Evolutionary conservation across 2,888 invertebrate genomes (phyloP).

Genomic region (Sinodicranocentrus sp.): DNA sequence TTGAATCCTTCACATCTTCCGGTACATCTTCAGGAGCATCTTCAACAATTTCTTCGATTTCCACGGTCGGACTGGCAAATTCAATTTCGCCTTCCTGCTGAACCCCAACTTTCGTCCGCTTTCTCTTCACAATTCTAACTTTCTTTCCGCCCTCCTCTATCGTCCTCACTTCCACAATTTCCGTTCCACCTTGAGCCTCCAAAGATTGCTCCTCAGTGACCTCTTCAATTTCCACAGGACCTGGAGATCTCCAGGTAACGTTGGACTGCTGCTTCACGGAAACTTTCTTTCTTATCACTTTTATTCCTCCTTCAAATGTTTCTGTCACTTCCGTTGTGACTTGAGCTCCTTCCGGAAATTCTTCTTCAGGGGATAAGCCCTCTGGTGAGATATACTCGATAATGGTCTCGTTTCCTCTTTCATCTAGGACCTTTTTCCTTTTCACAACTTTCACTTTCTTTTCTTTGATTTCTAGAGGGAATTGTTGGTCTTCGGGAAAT

Average conservation of each 20-base stretch:
- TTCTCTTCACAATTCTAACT: background rate
- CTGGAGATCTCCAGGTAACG: background rate
- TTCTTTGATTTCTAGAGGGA: background rate
- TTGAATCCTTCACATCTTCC: background rate
- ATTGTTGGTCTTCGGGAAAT: too few species aligned
- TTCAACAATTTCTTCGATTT: constrained; percentile 4
- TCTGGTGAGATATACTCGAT: constrained; percentile 13
- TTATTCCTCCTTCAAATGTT: background rate
- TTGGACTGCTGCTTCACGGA: background rate
- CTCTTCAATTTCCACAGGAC: background rate
- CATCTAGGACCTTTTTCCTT: background rate
- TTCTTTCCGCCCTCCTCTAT: background rate
- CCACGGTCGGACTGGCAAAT: background rate
- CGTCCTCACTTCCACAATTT: background rate
- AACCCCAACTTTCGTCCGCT: background rate
- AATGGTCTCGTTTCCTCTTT: background rate
- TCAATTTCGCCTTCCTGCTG: background rate
- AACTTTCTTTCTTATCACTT: constrained; percentile 11
- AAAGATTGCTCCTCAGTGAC: background rate
- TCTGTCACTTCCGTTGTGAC: too few species aligned
- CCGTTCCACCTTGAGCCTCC: background rate
- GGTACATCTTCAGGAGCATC: background rate
- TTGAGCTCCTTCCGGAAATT: background rate
- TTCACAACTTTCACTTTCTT: background rate
- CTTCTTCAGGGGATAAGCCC: background rate